These are phyloP conservation scores for Cosmia pyralina DNA, from an alignment of 2,888 invertebrate species.

Conservation along the genomic window DNA sequence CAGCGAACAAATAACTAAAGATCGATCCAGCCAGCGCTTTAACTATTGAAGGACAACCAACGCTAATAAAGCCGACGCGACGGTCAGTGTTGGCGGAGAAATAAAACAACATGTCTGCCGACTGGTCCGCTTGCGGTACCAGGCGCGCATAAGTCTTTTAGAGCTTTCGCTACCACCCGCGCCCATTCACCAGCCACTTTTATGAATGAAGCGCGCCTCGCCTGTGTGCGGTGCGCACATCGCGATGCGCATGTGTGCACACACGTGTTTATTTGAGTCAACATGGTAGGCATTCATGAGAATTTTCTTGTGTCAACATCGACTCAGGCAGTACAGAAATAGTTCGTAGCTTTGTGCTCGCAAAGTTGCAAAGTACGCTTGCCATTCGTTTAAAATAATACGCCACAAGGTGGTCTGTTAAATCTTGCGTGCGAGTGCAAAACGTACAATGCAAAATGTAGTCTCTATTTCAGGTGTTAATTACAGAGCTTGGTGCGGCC, in stretches of 20 bases:
- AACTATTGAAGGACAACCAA: slow-evolving; percentile 25
- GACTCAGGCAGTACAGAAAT: slow-evolving; percentile 85
- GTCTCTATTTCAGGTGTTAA: slow-evolving; percentile 52
- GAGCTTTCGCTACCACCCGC: slow-evolving; percentile 79
- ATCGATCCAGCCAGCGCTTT: neutral
- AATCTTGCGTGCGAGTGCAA: slow-evolving; percentile 46
- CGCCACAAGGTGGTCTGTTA: slow-evolving; percentile 43
- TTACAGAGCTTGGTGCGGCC: slow-evolving; percentile 33
- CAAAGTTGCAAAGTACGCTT: slow-evolving; percentile 76
- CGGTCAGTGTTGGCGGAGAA: slow-evolving; percentile 68
- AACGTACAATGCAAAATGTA: slow-evolving; percentile 42
- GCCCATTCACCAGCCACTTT: slow-evolving; percentile 79
- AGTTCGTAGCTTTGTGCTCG: slow-evolving; percentile 85
- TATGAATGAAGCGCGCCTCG: slow-evolving; percentile 76
- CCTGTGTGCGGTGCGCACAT: slow-evolving; percentile 76
- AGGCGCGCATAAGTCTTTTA: slow-evolving; percentile 80
- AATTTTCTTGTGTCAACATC: slow-evolving; percentile 89
- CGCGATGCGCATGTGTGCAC: slow-evolving; percentile 69
- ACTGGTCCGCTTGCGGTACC: slow-evolving; percentile 81
- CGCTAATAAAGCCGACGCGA: slow-evolving; percentile 19
- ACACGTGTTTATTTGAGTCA: slow-evolving; percentile 87
- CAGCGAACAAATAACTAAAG: neutral
- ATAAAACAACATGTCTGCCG: slow-evolving; percentile 85
- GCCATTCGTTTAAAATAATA: slow-evolving; percentile 61
- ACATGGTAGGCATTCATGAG: slow-evolving; percentile 88